Percentiles rank a stretch among this genome's conserved stretches.
phyloP scores from a whole-genome alignment of 2,113 vertebrate species.

The Engraulis encrasicolus region DNA sequence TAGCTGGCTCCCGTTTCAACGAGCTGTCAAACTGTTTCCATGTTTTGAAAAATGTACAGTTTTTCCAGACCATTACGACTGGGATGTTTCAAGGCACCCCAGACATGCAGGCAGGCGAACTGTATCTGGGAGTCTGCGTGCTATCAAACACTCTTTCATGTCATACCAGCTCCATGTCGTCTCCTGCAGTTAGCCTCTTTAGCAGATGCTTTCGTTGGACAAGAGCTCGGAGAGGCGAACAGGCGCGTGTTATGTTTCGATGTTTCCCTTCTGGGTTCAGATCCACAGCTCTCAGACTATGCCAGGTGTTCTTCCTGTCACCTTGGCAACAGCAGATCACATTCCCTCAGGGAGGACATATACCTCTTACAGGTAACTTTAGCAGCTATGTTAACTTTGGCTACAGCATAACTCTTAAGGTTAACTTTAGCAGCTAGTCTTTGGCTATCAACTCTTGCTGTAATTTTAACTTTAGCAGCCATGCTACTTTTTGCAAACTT shows the following conservation, averaged over 20 bases:
- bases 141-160: not conserved
- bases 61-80: not conserved
- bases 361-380: too few relatives aligned
- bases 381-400: too few relatives aligned
- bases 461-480: too few relatives aligned
- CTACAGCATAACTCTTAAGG: too few relatives aligned
- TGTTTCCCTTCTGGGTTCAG: not conserved
- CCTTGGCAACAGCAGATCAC: too few relatives aligned
- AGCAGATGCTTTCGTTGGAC: not conserved
- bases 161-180: not conserved
- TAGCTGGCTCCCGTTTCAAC: not conserved
- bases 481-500: too few relatives aligned
- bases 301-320: not conserved
- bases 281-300: not conserved
- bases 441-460: too few relatives aligned
- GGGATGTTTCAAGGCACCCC: not conserved
- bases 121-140: not conserved
- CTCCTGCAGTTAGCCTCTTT: not conserved
- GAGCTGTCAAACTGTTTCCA: not conserved
- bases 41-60: not conserved
- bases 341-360: too few relatives aligned
- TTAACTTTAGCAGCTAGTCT: too few relatives aligned
- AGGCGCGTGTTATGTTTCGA: not conserved
- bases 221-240: not conserved
- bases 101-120: too few relatives aligned